Base-by-base conservation (phyloP, 53 echinoderm and acorn worm species). In the Holothuria scabra region DNA sequence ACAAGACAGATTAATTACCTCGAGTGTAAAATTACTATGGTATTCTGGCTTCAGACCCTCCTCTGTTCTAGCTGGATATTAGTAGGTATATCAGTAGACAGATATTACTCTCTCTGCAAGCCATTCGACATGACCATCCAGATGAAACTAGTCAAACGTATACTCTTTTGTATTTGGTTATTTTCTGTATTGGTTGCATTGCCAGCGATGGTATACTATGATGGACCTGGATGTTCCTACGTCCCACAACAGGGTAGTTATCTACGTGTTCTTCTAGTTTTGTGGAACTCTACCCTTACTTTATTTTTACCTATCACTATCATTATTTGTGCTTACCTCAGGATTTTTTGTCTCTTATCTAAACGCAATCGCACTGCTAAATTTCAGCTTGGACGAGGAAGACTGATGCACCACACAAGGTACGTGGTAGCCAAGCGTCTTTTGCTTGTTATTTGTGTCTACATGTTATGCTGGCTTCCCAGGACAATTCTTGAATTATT, bases 51-150 rank as follows among this genome's bases (percentile, higher is more conserved):
- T 31, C 94, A 95, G 44, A 91, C 93, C 20, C 90, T 99, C 60
- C 79, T 92, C 16, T 91, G 94, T 63, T 94, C 99, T 9, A 92
- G 94, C 35, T 99, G 99, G 99, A 94, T 99, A 55, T 79, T 99
- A 6, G 99, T 95, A 13, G 99, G 99, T 23, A 99, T 99, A 31
- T 99, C 99, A 3, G 85, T 99, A 21, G 99, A 99, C 64, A 90
- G 99, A 4, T 99, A 91, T 79, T 91, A 93, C 87, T 95, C 93
- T 67, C 89, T 99, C 65, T 87, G 94, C 37, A 82, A 85, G 5
- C 99, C 99, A 1, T 91, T 99, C n/a, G 90, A 91, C 79, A 86
- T 92, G 87, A 65, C 86, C 59, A 87, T 87, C 55, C 91, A 90
- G 64, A 88, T 85, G n/a, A 86, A 91, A 22, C 87, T 89, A 23